Evolutionary conservation across 2,113 vertebrate species (phyloP).

Genomic region (Caloenas nicobarica): DNA sequence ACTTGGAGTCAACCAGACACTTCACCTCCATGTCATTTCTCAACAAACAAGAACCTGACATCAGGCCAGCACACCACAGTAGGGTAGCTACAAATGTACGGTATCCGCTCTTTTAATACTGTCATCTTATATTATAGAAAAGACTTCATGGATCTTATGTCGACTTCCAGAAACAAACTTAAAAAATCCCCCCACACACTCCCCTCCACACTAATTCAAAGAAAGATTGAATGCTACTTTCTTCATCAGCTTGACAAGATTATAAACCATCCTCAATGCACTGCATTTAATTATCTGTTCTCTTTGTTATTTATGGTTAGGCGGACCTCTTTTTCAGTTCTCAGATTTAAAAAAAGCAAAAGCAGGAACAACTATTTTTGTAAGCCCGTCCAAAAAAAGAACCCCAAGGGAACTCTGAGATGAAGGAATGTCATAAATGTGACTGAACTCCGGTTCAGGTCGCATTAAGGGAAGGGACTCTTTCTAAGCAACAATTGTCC

Average conservation of each 20-base stretch:
- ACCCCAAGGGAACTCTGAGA: background rate
- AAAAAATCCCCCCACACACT: background rate
- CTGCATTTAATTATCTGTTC: background rate
- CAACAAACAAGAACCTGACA: constrained; percentile 24
- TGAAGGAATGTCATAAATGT: background rate
- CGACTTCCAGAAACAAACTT: background rate
- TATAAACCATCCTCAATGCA: background rate
- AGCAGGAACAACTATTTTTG: background rate
- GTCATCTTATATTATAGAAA: background rate
- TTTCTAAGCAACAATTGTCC: background rate
- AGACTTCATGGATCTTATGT: background rate
- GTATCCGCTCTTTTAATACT: background rate
- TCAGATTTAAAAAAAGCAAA: background rate
- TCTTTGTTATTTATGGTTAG: background rate
- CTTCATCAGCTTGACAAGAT: background rate
- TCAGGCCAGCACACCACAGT: background rate
- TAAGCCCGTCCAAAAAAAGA: background rate
- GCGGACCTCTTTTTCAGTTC: background rate
- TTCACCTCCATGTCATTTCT: constrained; percentile 25
- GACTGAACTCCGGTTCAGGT: background rate
- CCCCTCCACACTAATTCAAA: background rate
- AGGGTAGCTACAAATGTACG: background rate
- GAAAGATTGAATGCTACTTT: background rate
- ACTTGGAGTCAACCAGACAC: constrained; percentile 15
- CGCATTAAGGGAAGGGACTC: background rate